Evolutionary conservation across 30 jellyfish, hydroid and myxozoan species (phyloP).

Genomic region (Nemopilema nomurai): DNA sequence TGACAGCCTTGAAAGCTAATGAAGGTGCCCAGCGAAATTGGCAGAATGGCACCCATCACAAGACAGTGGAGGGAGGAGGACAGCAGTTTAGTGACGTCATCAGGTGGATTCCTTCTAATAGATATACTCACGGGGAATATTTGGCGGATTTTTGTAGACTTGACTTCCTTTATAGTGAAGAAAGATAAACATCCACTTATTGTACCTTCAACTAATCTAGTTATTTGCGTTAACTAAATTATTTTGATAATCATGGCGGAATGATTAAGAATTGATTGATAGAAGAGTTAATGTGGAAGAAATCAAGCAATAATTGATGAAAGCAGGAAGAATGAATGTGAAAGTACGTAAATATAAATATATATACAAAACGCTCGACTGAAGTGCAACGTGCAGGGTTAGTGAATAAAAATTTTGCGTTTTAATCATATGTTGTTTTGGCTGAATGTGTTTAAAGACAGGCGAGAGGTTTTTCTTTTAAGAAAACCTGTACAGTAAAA

Average conservation of each 20-base stretch:
- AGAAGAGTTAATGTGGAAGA: background rate
- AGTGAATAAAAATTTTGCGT: too few species aligned
- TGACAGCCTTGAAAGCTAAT: background rate
- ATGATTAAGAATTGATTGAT: too few species aligned
- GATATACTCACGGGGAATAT: conserved; percentile 57
- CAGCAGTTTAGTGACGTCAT: background rate
- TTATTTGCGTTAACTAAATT: background rate
- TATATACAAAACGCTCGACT: background rate
- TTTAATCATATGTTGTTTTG: too few species aligned
- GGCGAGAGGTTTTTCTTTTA: too few species aligned
- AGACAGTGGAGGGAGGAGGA: background rate
- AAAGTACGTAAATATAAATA: background rate
- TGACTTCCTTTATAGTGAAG: conserved; percentile 60
- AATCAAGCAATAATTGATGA: background rate
- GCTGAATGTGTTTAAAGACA: too few species aligned
- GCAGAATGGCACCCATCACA: background rate
- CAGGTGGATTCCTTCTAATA: background rate
- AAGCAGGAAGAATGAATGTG: background rate
- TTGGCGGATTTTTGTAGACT: conserved; percentile 56
- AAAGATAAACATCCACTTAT: conserved; percentile 34
- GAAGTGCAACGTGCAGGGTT: conserved; percentile 52
- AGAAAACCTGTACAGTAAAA: background rate
- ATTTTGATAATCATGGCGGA: background rate
- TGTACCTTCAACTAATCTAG: conserved; percentile 1
- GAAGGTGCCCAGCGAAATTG: background rate